Evolutionary conservation across 2,113 vertebrate species (phyloP), one percentile per base, ranked within the genome.

Genomic region (Kryptolebias marmoratus): DNA sequence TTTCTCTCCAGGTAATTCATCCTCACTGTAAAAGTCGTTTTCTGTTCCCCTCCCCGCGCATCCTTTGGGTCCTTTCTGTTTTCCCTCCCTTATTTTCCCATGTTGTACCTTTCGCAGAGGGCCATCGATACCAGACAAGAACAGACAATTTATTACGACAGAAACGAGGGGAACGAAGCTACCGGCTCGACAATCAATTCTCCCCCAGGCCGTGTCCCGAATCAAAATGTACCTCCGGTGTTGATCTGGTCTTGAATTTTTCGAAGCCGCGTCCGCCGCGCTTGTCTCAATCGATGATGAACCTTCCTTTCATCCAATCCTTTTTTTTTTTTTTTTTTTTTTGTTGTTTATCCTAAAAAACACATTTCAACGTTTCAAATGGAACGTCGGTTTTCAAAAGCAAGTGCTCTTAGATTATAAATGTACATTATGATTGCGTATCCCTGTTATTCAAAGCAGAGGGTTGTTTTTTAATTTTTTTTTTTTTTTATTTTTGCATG

Each of bases 171-270:
- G 82, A 72, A 82, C 86, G 88, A 90, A 91, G 88, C 89, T 80
- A 83, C 60, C 75, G 74, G 74, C 36, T 85, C 87, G 83, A 88
- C 88, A 90, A 91, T 91, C 90, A 86, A 82, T 88, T 89, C 32
- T 66, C 68, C 73, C 77, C 27, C 57, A 48, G 64, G 82, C 83
- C 68, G 73, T 80, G 82, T 75, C 63, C 54, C 27, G 54, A 75
- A 77, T 84, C 60, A 72, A 84, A 84, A 88, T 90, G 68, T 36
- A 82, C 90, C 88, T 74, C 75, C 61, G 66, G 79, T 85, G 85
- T 78, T 82, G 85, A 89, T 89, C 87, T 84, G 61, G 77, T 73
- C 71, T 86, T 68, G 65, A 48, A 30, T 84, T 82, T 61, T 82
- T 82, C 22, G 53, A 55, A 56, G 68, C 47, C 8, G 45, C 30